Conservation (phyloP, 2,113 vertebrate genomes). For the Columba livia region DNA sequence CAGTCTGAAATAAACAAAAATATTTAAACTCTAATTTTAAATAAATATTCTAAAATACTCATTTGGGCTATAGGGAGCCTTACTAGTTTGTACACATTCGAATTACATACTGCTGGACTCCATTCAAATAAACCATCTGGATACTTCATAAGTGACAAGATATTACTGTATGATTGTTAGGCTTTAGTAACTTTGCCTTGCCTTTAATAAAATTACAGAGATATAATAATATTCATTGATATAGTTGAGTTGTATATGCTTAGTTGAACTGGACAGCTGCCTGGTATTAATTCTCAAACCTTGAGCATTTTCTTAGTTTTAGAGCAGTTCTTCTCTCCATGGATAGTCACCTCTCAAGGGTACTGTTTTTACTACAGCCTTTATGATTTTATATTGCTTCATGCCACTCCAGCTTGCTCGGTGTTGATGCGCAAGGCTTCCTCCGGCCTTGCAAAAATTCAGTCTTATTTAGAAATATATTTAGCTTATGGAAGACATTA, state of each 20-base stretch:
- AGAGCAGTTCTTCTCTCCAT: slow-evolving; percentile 52
- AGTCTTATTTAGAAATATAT: slow-evolving; percentile 75
- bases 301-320: slow-evolving; percentile 59
- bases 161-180: slow-evolving; percentile 28
- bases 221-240: slow-evolving; percentile 42
- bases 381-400: slow-evolving; percentile 76
- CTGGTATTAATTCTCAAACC: slow-evolving; percentile 67
- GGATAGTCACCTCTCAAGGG: slow-evolving; percentile 70
- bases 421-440: slow-evolving; percentile 67
- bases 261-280: slow-evolving; percentile 31
- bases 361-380: slow-evolving; percentile 67
- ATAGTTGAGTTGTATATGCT: slow-evolving; percentile 37
- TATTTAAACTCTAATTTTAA: neutral
- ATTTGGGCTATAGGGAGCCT: slow-evolving; percentile 27
- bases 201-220: slow-evolving; percentile 21
- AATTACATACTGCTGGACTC: slow-evolving; percentile 38
- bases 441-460: slow-evolving; percentile 69
- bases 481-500: slow-evolving; percentile 68
- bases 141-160: slow-evolving; percentile 27
- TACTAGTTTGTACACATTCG: slow-evolving; percentile 12
- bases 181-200: slow-evolving; percentile 32
- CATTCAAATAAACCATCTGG: slow-evolving; percentile 56
- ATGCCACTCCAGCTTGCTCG: slow-evolving; percentile 56
- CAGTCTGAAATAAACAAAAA: slow-evolving; percentile 6
- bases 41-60: slow-evolving; percentile 18